Percentiles rank a stretch among this genome's conserved stretches.
phyloP scores from a whole-genome alignment of 2,888 invertebrate genomes.

The Ochropleura leucogaster region DNA sequence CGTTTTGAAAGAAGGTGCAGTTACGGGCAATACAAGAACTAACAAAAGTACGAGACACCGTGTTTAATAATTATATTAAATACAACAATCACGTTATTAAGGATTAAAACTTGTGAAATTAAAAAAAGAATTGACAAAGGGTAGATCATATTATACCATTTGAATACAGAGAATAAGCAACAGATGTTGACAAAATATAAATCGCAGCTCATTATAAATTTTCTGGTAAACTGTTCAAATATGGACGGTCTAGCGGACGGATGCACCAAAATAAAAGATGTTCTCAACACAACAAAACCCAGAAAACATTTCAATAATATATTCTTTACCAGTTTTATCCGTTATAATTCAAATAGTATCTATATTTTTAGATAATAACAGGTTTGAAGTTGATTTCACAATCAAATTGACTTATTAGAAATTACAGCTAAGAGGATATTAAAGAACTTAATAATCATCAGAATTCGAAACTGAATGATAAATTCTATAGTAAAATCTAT shows the following conservation, averaged over 20 bases:
- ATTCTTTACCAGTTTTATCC: background rate
- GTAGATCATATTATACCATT: background rate
- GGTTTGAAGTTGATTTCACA: conserved; percentile 32
- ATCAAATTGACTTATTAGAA: conserved; percentile 44
- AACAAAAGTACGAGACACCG: conserved; percentile 43
- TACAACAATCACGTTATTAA: background rate
- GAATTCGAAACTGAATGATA: conserved; percentile 5
- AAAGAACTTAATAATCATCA: conserved; percentile 2
- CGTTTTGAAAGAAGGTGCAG: conserved; percentile 36
- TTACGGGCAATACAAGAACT: conserved; percentile 34
- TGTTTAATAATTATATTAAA: conserved; percentile 4
- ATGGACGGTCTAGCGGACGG: conserved; percentile 28
- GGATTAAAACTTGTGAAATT: background rate
- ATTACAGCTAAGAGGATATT: conserved; percentile 12
- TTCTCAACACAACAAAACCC: conserved; percentile 11
- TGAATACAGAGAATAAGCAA: background rate
- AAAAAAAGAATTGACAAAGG: background rate
- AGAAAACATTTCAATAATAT: conserved; percentile 7
- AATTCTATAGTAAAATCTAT: background rate
- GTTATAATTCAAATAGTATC: conserved; percentile 37
- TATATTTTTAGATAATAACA: conserved; percentile 49
- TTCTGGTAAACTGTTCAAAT: background rate
- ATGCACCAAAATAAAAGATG: conserved; percentile 1
- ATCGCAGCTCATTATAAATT: background rate
- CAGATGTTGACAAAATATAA: background rate